Evolutionary conservation across 1,140 invertebrate genomes (phyloP), one percentile per base, ranked within the genome.

Genomic region (Halotydeus destructor): DNA sequence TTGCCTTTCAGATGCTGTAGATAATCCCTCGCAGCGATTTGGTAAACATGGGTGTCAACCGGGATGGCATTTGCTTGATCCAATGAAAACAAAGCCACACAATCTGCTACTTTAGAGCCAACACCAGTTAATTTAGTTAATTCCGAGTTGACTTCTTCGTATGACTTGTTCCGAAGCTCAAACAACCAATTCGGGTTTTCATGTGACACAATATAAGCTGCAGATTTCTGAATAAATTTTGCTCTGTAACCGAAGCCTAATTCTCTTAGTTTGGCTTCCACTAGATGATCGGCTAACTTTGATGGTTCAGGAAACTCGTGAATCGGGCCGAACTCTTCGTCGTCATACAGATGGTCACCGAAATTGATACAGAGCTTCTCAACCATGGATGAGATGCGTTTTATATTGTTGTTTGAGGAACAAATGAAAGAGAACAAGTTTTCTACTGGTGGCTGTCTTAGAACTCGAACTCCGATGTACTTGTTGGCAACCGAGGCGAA

Each of bases 381-480:
- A 5, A 97, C 78, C 85, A 98, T 86, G 18, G 67, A 64, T 28
- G 76, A 75, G 56, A 91, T 88, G 49, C 83, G 81, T 45, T 68
- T 66, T 38, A 97, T 93, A 54, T 96, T 81, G 60, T 97, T 97
- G 57, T 96, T 96, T 44, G 88, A 82, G 40, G 88, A 94, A 58
- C 89, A 97, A 49, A 96, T 93, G 56, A 96, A 96, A 11, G 82
- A 78, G 55, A 96, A 85, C 1, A 96, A 59, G 65, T 82, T 93
- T 64, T 97, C 91, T 2, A 84, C 64, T 1, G 84, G 74, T 50
- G 94, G 78, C 63, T 96, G 89, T 35, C 74, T 62, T n/a, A 98
- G 58, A 52, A 96, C 80, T 54, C 91, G 69, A 22, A 96, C 76
- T 2, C 86, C 85, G 53, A 70, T 68, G 54, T 76, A 78, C 40